phyloP scores from a whole-genome alignment of 2,797 vertebrate species.

The Ctenopoma multispine region DNA sequence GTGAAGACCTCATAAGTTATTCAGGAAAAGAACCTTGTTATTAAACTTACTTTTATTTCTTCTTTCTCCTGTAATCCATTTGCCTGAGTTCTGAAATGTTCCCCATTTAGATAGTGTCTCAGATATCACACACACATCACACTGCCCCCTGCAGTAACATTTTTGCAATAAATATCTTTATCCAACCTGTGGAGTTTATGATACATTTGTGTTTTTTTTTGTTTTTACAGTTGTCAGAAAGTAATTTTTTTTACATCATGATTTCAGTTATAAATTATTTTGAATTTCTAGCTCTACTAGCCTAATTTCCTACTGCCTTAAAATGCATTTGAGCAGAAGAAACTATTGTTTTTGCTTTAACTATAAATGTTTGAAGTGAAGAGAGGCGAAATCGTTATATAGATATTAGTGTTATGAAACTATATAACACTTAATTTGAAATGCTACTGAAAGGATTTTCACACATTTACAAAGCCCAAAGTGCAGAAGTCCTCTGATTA shows the following conservation, averaged over 20 bases:
- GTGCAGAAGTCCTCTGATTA: too few relatives aligned
- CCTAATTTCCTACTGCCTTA: neutral
- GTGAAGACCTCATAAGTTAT: conserved; percentile 73
- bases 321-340: neutral
- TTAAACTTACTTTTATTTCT: conserved; percentile 59
- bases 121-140: conserved; percentile 36
- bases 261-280: neutral
- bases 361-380: too few relatives aligned
- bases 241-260: neutral
- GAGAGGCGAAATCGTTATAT: neutral
- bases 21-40: conserved; percentile 67
- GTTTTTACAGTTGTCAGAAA: neutral
- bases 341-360: neutral
- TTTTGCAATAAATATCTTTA: conserved; percentile 64
- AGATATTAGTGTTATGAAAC: neutral
- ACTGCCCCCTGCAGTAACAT: conserved; percentile 5
- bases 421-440: too few relatives aligned
- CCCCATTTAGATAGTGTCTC: conserved; percentile 48
- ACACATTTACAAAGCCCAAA: too few relatives aligned
- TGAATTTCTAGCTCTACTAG: neutral
- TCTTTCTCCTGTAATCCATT: conserved; percentile 52
- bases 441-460: too few relatives aligned
- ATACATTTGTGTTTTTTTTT: neutral
- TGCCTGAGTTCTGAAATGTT: conserved; percentile 51
- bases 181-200: conserved; percentile 6